Evolutionary conservation across 2,888 invertebrate species (phyloP), one percentile per base, ranked within the genome.

Genomic region (Sphinx pinastri): DNA sequence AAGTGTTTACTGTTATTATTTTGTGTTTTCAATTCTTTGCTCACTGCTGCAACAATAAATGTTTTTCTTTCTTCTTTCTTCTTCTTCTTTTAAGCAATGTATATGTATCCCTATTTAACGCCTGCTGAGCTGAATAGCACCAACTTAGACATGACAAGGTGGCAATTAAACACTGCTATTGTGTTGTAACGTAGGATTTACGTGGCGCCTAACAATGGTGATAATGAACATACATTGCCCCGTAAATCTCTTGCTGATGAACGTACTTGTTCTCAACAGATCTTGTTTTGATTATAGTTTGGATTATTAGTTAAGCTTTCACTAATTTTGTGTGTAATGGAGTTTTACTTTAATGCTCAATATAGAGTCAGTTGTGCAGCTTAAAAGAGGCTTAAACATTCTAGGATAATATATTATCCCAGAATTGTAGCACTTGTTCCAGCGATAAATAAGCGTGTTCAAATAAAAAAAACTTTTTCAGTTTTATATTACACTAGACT

Each of bases 201-300:
- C 58, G 38, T 31, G 31, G 13, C 31, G 19, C 19, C 13, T 31
- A 38, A 58, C 58, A 58, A 58, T 58, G 8, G 58, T 6, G 31
- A 58, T 58, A 58, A 58, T 58, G 58, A 58, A 58, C 58, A 31
- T 58, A 58, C 38, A 58, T 38, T 31, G 38, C 58, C 4, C 13
- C 31, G 31, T 58, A 58, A 58, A 58, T 58, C 38, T 58, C 14
- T 51, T 14, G 14, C 58, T 11, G 55, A 55, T 19, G 19, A 19
- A 3, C 19, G 55, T 11, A 11, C 55, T 55, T 55, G 55, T 54
- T 54, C 16, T 54, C 1, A 2, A 38, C 38, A 55, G 55, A 55
- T 55, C 55, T 55, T 55, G 16, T n/a, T 16, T 54, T n/a, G 19
- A 19, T 55, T 19, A 19, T 19, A 11, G 55, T 55, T 55, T 8